Conservation (phyloP, 1,140 invertebrate species). For the Helicoverpa zea region DNA sequence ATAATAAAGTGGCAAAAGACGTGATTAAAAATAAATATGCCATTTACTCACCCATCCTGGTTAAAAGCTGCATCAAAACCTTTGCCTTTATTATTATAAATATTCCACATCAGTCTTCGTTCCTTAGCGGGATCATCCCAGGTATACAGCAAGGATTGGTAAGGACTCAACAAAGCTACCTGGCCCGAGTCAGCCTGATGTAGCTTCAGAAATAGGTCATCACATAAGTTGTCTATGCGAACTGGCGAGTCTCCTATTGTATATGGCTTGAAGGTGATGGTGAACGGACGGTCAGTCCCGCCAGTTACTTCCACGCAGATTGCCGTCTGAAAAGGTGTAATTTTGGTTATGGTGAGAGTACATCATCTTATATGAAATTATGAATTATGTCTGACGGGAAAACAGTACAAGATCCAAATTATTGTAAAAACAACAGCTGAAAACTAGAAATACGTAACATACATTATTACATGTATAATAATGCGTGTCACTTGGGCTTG, state of each 20-base stretch:
- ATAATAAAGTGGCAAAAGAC: neutral
- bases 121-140: constrained; percentile 94
- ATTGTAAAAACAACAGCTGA: neutral
- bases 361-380: neutral
- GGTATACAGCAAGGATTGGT: constrained; percentile 93
- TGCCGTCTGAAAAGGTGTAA: constrained; percentile 88
- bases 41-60: constrained; percentile 88
- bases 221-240: constrained; percentile 93
- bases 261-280: constrained; percentile 91
- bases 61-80: constrained; percentile 91
- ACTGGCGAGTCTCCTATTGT: constrained; percentile 91
- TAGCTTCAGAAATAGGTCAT: constrained; percentile 93
- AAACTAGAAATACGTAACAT: neutral
- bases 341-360: neutral
- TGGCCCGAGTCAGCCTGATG: constrained; percentile 91
- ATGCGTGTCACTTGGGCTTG: too few species aligned
- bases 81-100: constrained; percentile 93
- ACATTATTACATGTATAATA: neutral
- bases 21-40: neutral
- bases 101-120: constrained; percentile 92
- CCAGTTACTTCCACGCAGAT: constrained; percentile 92
- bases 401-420: too few species aligned
- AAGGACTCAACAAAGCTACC: constrained; percentile 92
- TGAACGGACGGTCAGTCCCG: constrained; percentile 91
- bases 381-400: neutral